Evolutionary conservation across 2,797 vertebrate species (phyloP).

Genomic region (Thripadectes ignobilis): DNA sequence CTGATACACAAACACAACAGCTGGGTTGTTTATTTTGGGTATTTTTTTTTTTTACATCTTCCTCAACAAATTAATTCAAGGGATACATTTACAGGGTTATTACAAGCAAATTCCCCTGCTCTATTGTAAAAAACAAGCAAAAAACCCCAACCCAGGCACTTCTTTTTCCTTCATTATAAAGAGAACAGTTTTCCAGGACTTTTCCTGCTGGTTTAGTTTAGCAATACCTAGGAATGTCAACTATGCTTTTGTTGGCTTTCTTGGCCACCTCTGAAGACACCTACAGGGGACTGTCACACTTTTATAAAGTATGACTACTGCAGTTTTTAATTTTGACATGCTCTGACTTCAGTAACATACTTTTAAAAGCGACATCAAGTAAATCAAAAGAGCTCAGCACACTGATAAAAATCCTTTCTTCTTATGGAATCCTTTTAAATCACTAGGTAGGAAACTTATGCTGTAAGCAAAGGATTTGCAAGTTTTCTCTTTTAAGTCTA

Average conservation of each 20-base stretch:
- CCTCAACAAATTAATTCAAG: neutral
- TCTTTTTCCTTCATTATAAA: neutral
- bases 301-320: neutral
- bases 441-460: neutral
- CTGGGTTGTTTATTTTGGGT: neutral
- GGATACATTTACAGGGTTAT: neutral
- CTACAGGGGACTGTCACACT: neutral
- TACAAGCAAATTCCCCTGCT: neutral
- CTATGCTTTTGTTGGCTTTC: neutral
- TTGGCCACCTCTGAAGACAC: neutral
- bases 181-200: neutral
- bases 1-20: neutral
- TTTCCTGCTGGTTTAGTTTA: neutral
- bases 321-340: neutral
- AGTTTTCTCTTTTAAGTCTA: neutral
- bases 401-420: neutral
- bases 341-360: neutral
- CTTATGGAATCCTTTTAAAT: neutral
- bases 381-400: neutral
- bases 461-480: neutral
- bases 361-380: neutral
- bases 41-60: neutral
- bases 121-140: neutral
- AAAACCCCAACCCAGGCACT: neutral
- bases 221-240: neutral